These are phyloP conservation scores for Drosophila monieri DNA, from an alignment of 2,888 invertebrate species.

Conservation along the genomic window DNA sequence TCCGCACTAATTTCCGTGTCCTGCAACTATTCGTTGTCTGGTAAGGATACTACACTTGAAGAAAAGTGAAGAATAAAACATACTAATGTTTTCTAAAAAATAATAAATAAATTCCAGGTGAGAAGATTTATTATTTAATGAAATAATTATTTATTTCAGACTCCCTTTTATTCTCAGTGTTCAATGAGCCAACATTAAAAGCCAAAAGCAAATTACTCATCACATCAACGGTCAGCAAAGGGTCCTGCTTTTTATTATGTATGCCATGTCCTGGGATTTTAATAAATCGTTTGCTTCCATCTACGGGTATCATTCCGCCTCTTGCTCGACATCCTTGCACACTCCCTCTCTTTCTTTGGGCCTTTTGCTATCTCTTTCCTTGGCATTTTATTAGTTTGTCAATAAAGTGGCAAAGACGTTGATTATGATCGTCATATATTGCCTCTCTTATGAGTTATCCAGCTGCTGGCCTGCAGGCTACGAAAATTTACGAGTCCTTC, in stretches of 20 bases:
- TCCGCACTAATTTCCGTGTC: constrained; percentile 77
- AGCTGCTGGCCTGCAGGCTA: constrained; percentile 56
- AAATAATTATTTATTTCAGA: too few species aligned
- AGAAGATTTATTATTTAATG: too few species aligned
- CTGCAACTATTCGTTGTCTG: constrained; percentile 62
- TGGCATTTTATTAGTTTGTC: constrained; percentile 79
- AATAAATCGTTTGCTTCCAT: constrained; percentile 76
- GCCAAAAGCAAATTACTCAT: constrained; percentile 82
- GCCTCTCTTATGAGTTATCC: constrained; percentile 48
- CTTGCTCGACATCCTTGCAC: constrained; percentile 13
- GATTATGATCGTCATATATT: constrained; percentile 59
- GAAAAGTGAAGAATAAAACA: background rate
- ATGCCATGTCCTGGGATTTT: constrained; percentile 68
- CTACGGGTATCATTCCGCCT: constrained; percentile 35
- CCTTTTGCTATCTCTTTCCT: constrained; percentile 9
- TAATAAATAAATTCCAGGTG: too few species aligned
- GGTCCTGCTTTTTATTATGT: constrained; percentile 57
- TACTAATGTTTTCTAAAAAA: background rate
- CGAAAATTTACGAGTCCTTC: constrained; percentile 39
- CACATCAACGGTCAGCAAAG: constrained; percentile 70
- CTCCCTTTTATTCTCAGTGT: constrained; percentile 1
- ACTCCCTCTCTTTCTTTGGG: background rate
- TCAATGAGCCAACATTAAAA: constrained; percentile 68
- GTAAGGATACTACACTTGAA: constrained; percentile 1
- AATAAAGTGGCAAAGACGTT: constrained; percentile 77